Evolutionary conservation across 2,113 vertebrate species (phyloP).

Genomic region (Lonchura striata): DNA sequence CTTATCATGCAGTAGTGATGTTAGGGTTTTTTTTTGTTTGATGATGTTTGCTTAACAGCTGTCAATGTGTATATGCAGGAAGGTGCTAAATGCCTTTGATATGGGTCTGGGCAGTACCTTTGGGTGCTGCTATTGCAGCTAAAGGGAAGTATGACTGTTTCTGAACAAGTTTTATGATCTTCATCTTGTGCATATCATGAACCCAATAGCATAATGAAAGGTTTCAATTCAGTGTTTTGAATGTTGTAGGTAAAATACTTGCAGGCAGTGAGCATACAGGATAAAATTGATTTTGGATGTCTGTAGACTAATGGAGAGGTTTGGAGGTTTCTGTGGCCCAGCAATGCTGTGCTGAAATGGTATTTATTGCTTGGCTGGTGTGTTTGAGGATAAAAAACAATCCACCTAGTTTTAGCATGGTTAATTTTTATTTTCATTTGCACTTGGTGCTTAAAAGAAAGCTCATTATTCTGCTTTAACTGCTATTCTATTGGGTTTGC

Average conservation of each 20-base stretch:
- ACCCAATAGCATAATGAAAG: conserved; percentile 34
- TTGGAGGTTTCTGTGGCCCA: not conserved
- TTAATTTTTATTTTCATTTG: conserved; percentile 26
- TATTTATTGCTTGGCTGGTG: not conserved
- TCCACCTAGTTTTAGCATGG: not conserved
- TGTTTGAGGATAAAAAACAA: not conserved
- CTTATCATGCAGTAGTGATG: not conserved
- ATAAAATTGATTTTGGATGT: not conserved
- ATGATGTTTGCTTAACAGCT: not conserved
- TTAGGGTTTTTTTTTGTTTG: no score
- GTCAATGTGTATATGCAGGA: not conserved
- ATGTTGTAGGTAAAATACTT: not conserved
- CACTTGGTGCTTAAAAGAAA: not conserved
- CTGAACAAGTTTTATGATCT: not conserved
- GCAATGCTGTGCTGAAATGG: not conserved
- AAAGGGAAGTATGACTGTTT: not conserved
- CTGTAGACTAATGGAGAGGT: not conserved
- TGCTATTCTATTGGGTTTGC: not conserved
- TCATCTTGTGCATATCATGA: not conserved
- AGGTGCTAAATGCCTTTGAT: not conserved
- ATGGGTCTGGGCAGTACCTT: not conserved
- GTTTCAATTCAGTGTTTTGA: not conserved
- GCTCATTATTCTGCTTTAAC: conserved; percentile 34
- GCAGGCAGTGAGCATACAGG: not conserved
- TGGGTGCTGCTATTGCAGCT: not conserved